Percentiles rank a stretch among this genome's conserved stretches.
Evolutionary conservation across 2,888 invertebrate genomes (phyloP).

Genomic region (Galerucella pusilla): DNA sequence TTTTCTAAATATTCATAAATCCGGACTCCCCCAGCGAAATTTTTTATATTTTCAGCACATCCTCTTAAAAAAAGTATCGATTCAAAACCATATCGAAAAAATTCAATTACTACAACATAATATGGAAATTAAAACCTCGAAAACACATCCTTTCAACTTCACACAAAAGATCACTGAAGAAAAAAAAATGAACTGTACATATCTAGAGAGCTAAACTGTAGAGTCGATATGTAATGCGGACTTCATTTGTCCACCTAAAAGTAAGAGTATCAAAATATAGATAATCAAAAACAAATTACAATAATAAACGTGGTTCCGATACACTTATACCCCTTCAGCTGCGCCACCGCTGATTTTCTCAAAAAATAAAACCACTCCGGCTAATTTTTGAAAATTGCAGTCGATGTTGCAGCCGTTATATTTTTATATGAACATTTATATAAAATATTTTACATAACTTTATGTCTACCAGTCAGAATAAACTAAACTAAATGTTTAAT

Average conservation of each 20-base stretch:
- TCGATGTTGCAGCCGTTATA: neutral
- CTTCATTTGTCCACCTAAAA: slow-evolving; percentile 55
- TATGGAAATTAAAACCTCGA: slow-evolving; percentile 37
- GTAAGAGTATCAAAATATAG: slow-evolving; percentile 61
- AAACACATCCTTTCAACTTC: slow-evolving; percentile 53
- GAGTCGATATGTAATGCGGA: slow-evolving; percentile 62
- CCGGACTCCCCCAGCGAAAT: too few species aligned
- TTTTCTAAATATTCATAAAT: too few species aligned
- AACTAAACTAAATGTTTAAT: slow-evolving; percentile 40
- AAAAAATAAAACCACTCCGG: neutral
- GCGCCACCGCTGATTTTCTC: neutral
- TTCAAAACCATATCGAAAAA: neutral
- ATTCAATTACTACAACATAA: slow-evolving; percentile 23
- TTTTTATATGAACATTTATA: slow-evolving; percentile 2
- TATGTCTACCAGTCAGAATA: slow-evolving; percentile 45
- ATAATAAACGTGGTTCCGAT: slow-evolving; percentile 57
- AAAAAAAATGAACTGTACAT: slow-evolving; percentile 50
- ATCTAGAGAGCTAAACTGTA: slow-evolving; percentile 57
- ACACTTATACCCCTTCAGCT: slow-evolving; percentile 55
- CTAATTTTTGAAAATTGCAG: neutral
- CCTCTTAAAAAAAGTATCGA: neutral
- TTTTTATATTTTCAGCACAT: neutral
- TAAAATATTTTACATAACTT: slow-evolving; percentile 40
- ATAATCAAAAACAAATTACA: slow-evolving; percentile 53
- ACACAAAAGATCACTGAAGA: slow-evolving; percentile 49